Conservation (phyloP, 2,113 vertebrate species). For the Chaetura pelagica region DNA sequence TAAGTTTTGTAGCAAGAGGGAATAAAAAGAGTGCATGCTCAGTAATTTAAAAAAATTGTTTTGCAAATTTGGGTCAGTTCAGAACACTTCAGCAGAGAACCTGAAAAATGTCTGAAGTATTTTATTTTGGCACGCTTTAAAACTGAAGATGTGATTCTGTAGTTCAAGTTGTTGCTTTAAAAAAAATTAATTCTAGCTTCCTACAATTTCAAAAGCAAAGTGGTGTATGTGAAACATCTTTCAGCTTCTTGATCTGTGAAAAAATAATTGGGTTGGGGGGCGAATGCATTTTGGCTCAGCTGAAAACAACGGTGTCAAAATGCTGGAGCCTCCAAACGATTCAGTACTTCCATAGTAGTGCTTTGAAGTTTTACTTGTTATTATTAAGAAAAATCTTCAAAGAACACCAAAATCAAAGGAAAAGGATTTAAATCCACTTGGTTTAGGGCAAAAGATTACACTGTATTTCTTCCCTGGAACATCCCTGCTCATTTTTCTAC, state of each 20-base stretch:
- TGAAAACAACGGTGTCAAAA: not conserved
- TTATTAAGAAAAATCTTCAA: not conserved
- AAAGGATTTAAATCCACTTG: not conserved
- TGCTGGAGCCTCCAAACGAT: not conserved
- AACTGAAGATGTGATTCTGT: not conserved
- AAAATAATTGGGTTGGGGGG: not conserved
- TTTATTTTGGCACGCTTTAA: not conserved
- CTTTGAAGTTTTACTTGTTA: not conserved
- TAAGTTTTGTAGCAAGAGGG: not conserved
- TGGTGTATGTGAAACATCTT: not conserved
- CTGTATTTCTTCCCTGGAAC: not conserved
- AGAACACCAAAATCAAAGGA: not conserved
- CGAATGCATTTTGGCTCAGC: not conserved
- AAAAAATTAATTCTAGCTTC: not conserved
- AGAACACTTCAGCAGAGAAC: not conserved
- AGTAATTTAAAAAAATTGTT: not conserved
- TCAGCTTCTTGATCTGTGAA: not conserved
- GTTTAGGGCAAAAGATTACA: not conserved
- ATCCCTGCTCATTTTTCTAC: not conserved
- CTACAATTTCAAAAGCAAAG: not conserved
- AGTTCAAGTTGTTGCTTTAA: not conserved
- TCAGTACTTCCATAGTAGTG: not conserved
- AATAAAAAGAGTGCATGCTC: not conserved
- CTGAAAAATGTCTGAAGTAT: not conserved
- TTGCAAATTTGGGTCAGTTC: not conserved